Base-by-base conservation (phyloP, 2,888 invertebrate genomes). In the Parnassius orleans region DNA sequence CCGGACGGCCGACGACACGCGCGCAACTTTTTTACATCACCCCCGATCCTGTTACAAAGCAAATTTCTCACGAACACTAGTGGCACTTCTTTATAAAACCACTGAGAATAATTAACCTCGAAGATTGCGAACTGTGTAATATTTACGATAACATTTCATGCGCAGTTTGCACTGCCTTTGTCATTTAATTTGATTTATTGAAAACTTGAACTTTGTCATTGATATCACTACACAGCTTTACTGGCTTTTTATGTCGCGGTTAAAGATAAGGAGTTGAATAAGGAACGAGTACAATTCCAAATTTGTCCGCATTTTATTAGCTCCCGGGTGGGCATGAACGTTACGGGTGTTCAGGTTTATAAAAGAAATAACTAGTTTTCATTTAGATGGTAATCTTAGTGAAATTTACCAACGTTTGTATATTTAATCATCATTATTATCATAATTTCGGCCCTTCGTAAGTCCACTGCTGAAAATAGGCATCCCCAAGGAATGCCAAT, bases 41-140 rank as follows among this genome's bases (percentile, higher is more conserved):
- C 79, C 75, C 79, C 79, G 83, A 84, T 89, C 88, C 87, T 87
- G 87, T 87, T 88, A 86, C 86, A 78, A 79, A 81, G 86, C 80
- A 82, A 85, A 87, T 84, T 87, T 88, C 87, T 87, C 90, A 89
- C 87, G 87, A 83, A 82, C 86, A 48, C 15, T 80, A 81, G 81
- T 81, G 78, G 78, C 76, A 79, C 12, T n/a, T 48, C 84, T 82
- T 85, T 81, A 79, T 77, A 81, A 79, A 84, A 83, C 85, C 84
- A 82, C 78, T 78, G 77, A 72, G 73, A 77, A 81, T 88, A 87
- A 87, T 87, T 85, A 85, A 78, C 72, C 80, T 78, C 74, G 76
- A 80, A 81, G 82, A 83, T 82, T 80, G 78, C 76, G 77, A 78
- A 77, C 78, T 74, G 76, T 76, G 74, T 78, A 57, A 59, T 52